Percentiles rank a stretch among this genome's conserved stretches.
Conservation (phyloP, 2,888 invertebrate genomes). For the Nudaria mundana region DNA sequence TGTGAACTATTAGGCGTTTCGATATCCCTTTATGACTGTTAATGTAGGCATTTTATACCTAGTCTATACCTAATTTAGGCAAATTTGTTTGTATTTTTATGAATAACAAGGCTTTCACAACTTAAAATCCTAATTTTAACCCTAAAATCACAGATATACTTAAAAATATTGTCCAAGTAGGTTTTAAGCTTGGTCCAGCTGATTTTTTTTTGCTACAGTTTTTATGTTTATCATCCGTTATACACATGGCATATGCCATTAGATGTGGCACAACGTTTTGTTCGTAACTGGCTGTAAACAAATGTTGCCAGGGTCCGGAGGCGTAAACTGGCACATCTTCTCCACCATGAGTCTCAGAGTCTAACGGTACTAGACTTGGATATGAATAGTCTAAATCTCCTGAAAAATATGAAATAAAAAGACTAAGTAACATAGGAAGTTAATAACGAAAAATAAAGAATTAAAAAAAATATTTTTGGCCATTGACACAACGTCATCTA, state of each 20-base stretch:
- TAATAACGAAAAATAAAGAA: neutral
- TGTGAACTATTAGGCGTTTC: no score
- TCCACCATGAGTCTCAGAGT: constrained; percentile 87
- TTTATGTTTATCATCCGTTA: constrained; percentile 76
- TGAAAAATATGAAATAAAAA: constrained; percentile 26
- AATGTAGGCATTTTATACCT: neutral
- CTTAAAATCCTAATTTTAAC: constrained; percentile 31
- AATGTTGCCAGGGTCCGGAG: constrained; percentile 88
- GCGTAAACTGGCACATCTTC: constrained; percentile 90
- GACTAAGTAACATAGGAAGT: neutral
- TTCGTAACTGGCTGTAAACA: constrained; percentile 89
- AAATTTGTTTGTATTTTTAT: no score
- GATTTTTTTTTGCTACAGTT: constrained; percentile 43
- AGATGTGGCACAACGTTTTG: constrained; percentile 89
- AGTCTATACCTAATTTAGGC: neutral
- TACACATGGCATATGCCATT: constrained; percentile 87
- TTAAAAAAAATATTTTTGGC: no score
- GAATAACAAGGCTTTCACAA: constrained; percentile 18
- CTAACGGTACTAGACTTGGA: constrained; percentile 83
- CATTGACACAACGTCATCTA: no score
- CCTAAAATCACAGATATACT: constrained; percentile 47
- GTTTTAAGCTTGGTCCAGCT: constrained; percentile 4
- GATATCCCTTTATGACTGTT: neutral
- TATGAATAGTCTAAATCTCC: constrained; percentile 74
- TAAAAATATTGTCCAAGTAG: constrained; percentile 26